Base-by-base conservation (phyloP, 2,888 invertebrate species). In the Ethmia dodecea region DNA sequence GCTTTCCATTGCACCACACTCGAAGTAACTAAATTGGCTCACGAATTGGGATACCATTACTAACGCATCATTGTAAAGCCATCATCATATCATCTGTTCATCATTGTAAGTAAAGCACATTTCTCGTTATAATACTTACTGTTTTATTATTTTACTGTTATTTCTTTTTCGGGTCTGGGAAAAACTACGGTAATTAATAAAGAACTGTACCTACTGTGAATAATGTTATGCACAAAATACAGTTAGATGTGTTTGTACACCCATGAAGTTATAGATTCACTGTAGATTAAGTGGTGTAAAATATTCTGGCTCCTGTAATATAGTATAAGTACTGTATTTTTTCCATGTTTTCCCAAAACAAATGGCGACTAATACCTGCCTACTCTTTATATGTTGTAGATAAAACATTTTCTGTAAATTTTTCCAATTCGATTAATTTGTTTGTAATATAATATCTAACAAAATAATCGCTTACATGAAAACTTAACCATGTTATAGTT, bases 1-100 rank as follows among this genome's bases (percentile, higher is more conserved):
- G 81, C 81, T 84, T 83, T 86, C 83, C 84, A 81, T 83, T 84
- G 83, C 84, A 86, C 84, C 81, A 74, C 60, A 74, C 64, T 67
- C 60, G 69, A 79, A 69, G 80, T 83, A 76, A 83, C 79, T 60
- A 76, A 77, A 84, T 86, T 83, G 84, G 84, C 83, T 79, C 80
- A 76, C 74, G 66, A 74, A 83, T 81, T 81, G 79, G 84, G 81
- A 80, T 70, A 60, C 73, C 81, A 81, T 83, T 86, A 86, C 84
- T 86, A 86, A 86, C 83, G 83, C 83, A 80, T 83, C 84, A 84
- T 75, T 80, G 79, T 79, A 73, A 26, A 74, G 74, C 63, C 73
- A 79, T 70, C 77, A 74, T 69, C 80, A 79, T 79, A 70, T 57
- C 81, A 78, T 77, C 74, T 61, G 72, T 66, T 61, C 73, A 75